These are phyloP conservation scores for Strigamia maritima DNA, from an alignment of 2,888 invertebrate species.

Conservation along the genomic window DNA sequence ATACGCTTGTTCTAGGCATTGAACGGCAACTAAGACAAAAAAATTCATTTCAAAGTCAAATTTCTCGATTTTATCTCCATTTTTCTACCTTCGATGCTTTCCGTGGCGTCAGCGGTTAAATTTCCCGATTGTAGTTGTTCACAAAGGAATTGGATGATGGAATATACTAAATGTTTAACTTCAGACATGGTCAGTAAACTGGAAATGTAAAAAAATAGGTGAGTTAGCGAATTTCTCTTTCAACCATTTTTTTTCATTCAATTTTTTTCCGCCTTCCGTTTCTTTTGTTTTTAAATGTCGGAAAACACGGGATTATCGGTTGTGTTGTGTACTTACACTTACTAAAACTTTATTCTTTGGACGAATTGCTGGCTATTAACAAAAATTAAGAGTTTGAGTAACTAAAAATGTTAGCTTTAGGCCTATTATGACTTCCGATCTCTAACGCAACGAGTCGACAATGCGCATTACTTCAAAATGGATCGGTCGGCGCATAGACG, in stretches of 20 bases:
- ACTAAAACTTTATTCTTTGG: background rate
- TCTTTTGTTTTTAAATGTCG: background rate
- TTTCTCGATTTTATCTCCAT: too few species aligned
- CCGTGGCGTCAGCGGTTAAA: slow-evolving; percentile 57
- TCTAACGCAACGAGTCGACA: slow-evolving; percentile 16
- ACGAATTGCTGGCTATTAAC: background rate
- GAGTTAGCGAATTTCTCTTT: background rate
- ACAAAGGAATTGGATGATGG: slow-evolving; percentile 56
- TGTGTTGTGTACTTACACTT: background rate
- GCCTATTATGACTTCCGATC: slow-evolving; percentile 10
- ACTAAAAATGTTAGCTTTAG: background rate
- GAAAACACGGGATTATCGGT: too few species aligned
- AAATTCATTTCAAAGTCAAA: background rate
- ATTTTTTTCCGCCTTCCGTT: background rate
- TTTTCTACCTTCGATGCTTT: slow-evolving; percentile 68
- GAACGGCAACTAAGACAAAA: slow-evolving; percentile 69
- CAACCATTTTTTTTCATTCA: background rate
- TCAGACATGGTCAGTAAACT: slow-evolving; percentile 43
- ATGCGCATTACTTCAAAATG: background rate
- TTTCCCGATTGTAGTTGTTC: slow-evolving; percentile 53
- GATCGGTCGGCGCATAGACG: background rate
- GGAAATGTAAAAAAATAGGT: background rate
- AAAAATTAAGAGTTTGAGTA: background rate
- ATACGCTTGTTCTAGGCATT: slow-evolving; percentile 90
- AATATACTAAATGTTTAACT: slow-evolving; percentile 51